Evolutionary conservation across 2,888 invertebrate species (phyloP), one percentile per base, ranked within the genome.

Genomic region (Nasonia oneida): DNA sequence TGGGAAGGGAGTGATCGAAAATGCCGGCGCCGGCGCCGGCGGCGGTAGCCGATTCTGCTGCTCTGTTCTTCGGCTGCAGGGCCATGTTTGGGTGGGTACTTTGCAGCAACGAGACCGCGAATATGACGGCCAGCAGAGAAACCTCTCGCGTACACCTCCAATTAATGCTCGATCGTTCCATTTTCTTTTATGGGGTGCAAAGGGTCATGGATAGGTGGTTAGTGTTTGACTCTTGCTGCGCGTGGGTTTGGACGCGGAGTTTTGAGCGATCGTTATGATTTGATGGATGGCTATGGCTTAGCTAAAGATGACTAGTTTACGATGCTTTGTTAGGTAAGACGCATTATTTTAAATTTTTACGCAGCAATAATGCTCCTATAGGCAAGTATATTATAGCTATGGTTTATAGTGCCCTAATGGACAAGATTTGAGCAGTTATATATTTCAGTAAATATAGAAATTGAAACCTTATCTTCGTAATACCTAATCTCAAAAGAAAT

Each of bases 61-160:
- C 53, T 53, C 53, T 53, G 53, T 53, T 53, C 53, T 53, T 53
- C 53, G 18, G 5, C 53, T 53, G 33, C 15, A 29, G 79, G 84
- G 82, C 84, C 87, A 85, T 87, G 87, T 87, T 87, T 87, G 84
- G 84, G 87, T 87, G 84, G 84, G 71, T 39, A 73, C 81, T 81
- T 79, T 37, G 37, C 53, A 47, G 53, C 53, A 47, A 18, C 29
- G 74, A n/a, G 50, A 4, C 29, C n/a, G 67, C 8, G 71, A 71
- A 71, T 39, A 71, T 71, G 37, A 39, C 71, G 39, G 14, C 15
- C 57, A 61, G 70, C 14, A 18, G 37, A 37, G 15, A 70, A 70
- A 33, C 33, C 29, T 33, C 53, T 39, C 50, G 12, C 12, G 29
- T 10, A 18, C 29, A 76, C 76, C 76, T 76, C 23, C 61, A 64